Base-by-base conservation (phyloP, 2,113 vertebrate species). In the Tympanuchus pallidicinctus region DNA sequence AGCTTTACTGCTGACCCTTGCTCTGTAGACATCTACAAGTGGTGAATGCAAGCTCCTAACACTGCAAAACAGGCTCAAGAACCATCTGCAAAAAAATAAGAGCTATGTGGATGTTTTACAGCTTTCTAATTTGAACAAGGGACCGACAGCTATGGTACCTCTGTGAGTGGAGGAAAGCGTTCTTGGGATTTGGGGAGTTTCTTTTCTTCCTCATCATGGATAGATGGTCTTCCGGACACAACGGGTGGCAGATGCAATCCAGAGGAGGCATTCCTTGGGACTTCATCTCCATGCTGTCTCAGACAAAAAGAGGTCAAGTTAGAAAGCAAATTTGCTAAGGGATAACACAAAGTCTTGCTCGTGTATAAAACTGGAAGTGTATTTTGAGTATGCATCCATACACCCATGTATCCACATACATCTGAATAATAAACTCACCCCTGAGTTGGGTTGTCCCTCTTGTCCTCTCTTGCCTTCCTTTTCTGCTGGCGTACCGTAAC, bases 371-470 rank as follows among this genome's bases (percentile, higher is more conserved):
- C 24, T 25, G 18, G 17, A 19, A 84, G 12, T 36, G 36, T 3
- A 20, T 30, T 85, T 22, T 64, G 25, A 19, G 16, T 24, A 34
- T 19, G 18, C 15, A 36, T 2, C 27, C 45, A 24, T 50, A 48
- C 21, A 47, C 11, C 45, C 45, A 47, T 47, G 20, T 47, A 47
- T 10, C 47, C 21, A 48, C 47, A 48, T 48, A 50, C 48, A 50
- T 50, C 48, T 13, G 42, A 83, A 14, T 8, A 38, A 81, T 18
- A 28, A 65, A 82, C 96, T 96, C 91, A 98, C 97, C 89, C 34
- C 75, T 81, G 86, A 75, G 72, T 30, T 60, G 57, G 83, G 86
- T 73, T 59, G 47, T 69, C 86, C 88, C 27, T 38, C 42, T 69
- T 27, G 22, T 13, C 38, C 83, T 47, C 67, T 30, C 14, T 17